Percentiles rank a stretch among this genome's conserved stretches.
These are phyloP conservation scores for Pristionchus pacificus DNA, from an alignment of 1,140 invertebrate genomes.

Conservation along the genomic window DNA sequence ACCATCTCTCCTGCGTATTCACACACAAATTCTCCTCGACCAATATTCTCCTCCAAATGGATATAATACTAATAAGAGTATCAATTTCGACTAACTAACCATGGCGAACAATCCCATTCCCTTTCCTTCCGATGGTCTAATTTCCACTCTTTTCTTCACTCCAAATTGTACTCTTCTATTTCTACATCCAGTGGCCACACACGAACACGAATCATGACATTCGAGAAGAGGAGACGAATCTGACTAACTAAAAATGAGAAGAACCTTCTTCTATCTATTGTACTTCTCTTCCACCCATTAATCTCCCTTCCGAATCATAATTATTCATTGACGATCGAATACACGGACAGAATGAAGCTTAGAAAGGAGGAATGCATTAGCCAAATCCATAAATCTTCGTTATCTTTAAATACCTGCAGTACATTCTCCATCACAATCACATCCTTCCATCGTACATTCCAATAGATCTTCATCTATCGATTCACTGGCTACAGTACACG, in stretches of 20 bases:
- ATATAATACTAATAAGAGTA: too few species aligned
- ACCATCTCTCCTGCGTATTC: slow-evolving; percentile 21
- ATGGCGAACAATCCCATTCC: too few species aligned
- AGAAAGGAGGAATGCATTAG: too few species aligned
- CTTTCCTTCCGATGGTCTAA: too few species aligned
- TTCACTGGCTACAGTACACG: slow-evolving; percentile 27
- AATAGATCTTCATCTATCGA: slow-evolving; percentile 23
- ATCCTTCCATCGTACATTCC: slow-evolving; percentile 31
- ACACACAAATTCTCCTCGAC: slow-evolving; percentile 18
- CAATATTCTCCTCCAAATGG: too few species aligned
- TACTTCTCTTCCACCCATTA: not conserved
- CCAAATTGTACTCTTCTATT: not conserved
- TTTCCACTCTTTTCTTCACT: not conserved
- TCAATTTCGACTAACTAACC: too few species aligned
- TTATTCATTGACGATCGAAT: slow-evolving; percentile 1
- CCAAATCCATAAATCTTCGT: not conserved
- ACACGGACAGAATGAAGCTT: slow-evolving; percentile 20
- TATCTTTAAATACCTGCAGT: slow-evolving; percentile 2
- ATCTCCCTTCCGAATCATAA: not conserved
- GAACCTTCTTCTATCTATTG: too few species aligned
- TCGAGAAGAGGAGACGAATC: not conserved
- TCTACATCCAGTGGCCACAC: not conserved
- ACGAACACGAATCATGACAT: not conserved
- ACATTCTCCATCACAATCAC: slow-evolving; percentile 35
- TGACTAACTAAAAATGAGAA: not conserved